Conservation (phyloP, 2,797 vertebrate genomes). For the Scarus forsteni region DNA sequence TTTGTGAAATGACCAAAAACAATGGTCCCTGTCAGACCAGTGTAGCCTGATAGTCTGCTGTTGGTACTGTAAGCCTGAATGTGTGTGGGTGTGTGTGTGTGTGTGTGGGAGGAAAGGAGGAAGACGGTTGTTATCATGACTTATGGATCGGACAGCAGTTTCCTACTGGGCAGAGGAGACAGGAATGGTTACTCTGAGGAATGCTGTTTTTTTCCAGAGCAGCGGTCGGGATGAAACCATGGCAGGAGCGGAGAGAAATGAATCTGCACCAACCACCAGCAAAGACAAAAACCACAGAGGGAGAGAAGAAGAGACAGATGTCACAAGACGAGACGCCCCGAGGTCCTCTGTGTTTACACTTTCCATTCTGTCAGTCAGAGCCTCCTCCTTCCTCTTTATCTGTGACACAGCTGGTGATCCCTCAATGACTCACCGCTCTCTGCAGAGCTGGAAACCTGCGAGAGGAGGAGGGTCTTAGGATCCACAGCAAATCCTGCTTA, state of each 20-base stretch:
- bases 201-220: conserved; percentile 43
- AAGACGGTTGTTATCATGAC: conserved; percentile 79
- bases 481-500: conserved; percentile 66
- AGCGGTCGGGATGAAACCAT: conserved; percentile 24
- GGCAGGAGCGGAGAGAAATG: conserved; percentile 41
- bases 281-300: conserved; percentile 39
- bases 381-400: conserved; percentile 62
- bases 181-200: conserved; percentile 62
- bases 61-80: conserved; percentile 4
- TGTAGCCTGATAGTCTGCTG: too few species aligned
- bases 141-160: conserved; percentile 82
- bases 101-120: conserved; percentile 57
- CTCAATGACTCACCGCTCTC: conserved; percentile 65
- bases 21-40: too few species aligned
- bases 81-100: conserved; percentile 30
- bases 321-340: conserved; percentile 53
- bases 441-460: conserved; percentile 49
- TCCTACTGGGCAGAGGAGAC: conserved; percentile 69
- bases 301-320: conserved; percentile 47
- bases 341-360: conserved; percentile 69
- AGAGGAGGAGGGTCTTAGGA: conserved; percentile 23
- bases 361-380: conserved; percentile 65
- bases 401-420: conserved; percentile 59
- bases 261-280: conserved; percentile 27
- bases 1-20: too few species aligned